Conservation (phyloP, 2,888 invertebrate species). For the Noctua janthe region DNA sequence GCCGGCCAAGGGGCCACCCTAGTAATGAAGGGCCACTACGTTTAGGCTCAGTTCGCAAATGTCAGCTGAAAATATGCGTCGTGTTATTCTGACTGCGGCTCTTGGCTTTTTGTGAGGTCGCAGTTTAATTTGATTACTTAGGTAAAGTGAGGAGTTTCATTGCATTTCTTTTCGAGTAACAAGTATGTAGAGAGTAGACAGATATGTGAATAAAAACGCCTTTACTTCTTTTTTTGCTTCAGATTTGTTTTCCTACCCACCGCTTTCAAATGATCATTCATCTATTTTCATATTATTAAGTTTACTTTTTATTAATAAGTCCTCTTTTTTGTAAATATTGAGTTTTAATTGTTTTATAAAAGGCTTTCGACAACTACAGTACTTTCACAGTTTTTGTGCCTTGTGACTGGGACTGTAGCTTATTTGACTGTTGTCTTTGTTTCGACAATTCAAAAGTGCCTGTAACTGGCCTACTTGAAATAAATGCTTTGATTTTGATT, state of each 20-base stretch:
- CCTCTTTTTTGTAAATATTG: too few relatives aligned
- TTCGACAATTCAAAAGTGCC: too few relatives aligned
- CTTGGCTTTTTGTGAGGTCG: slow-evolving; percentile 13
- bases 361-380: too few relatives aligned
- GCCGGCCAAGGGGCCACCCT: slow-evolving; percentile 29
- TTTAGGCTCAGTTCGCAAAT: slow-evolving; percentile 36
- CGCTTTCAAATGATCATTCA: not conserved
- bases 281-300: too few relatives aligned
- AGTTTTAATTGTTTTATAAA: too few relatives aligned
- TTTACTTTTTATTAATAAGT: too few relatives aligned
- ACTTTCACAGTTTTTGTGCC: too few relatives aligned
- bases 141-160: not conserved
- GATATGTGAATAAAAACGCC: not conserved
- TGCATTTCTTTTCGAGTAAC: not conserved
- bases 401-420: too few relatives aligned
- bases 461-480: too few relatives aligned
- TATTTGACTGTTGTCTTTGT: too few relatives aligned
- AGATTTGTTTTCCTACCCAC: not conserved
- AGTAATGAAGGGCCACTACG: slow-evolving; percentile 39
- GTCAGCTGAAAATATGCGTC: slow-evolving; percentile 22
- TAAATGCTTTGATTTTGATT: too few relatives aligned
- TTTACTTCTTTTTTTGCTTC: not conserved
- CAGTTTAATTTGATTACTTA: not conserved
- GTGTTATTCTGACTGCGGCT: not conserved
- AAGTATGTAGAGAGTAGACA: not conserved